phyloP scores from a whole-genome alignment of 2,797 vertebrate genomes.

The Xyrichtys novacula region DNA sequence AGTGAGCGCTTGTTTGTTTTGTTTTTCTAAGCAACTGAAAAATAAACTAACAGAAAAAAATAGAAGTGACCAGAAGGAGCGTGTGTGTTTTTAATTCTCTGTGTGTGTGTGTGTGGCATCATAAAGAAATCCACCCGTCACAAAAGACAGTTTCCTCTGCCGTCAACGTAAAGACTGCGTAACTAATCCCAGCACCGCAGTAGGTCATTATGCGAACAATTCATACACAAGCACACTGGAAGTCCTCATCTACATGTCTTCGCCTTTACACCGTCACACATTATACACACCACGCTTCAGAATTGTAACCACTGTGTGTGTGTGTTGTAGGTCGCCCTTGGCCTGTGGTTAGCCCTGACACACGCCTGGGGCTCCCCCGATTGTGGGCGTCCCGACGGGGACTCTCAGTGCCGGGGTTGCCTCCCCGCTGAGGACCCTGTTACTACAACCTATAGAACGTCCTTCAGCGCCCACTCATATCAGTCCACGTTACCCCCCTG shows the following conservation, averaged over 20 bases:
- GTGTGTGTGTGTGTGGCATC: neutral
- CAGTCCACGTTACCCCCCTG: slow-evolving; percentile 46
- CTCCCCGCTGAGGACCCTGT: slow-evolving; percentile 27
- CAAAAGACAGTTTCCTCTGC: slow-evolving; percentile 47
- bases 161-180: slow-evolving; percentile 38
- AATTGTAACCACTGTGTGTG: slow-evolving; percentile 20
- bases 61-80: slow-evolving; percentile 28
- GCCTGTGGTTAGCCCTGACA: slow-evolving; percentile 49
- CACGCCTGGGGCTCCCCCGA: slow-evolving; percentile 65
- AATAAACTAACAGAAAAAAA: slow-evolving; percentile 80
- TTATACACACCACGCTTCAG: slow-evolving; percentile 49
- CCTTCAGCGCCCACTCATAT: slow-evolving; percentile 60
- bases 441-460: slow-evolving; percentile 45
- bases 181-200: slow-evolving; percentile 61
- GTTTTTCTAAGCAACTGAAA: slow-evolving; percentile 80
- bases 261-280: slow-evolving; percentile 58
- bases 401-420: slow-evolving; percentile 19
- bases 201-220: slow-evolving; percentile 58
- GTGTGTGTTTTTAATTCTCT: slow-evolving; percentile 17
- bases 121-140: slow-evolving; percentile 33
- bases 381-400: slow-evolving; percentile 46
- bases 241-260: slow-evolving; percentile 59
- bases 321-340: slow-evolving; percentile 51
- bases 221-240: slow-evolving; percentile 43
- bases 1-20: slow-evolving; percentile 67